Evolutionary conservation across 2,888 invertebrate genomes (phyloP).

Genomic region (Pharmacophagus antenor): DNA sequence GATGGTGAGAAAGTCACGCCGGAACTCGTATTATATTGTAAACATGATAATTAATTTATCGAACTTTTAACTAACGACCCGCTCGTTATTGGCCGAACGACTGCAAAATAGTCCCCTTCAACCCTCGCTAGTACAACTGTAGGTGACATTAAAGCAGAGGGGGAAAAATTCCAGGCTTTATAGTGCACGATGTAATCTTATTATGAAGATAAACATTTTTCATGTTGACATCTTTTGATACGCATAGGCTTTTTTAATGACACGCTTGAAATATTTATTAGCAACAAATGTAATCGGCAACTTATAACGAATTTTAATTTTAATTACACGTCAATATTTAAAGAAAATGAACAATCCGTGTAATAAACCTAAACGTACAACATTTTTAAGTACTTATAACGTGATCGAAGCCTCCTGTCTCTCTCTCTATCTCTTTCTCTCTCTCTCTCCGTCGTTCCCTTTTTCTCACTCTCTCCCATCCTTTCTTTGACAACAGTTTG

Average conservation of each 20-base stretch:
- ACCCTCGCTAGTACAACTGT: slow-evolving; percentile 20
- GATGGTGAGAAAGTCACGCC: background rate
- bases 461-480: too few relatives aligned
- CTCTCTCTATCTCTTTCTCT: too few relatives aligned
- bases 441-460: too few relatives aligned
- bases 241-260: background rate
- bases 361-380: too few relatives aligned
- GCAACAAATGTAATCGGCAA: too few relatives aligned
- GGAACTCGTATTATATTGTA: slow-evolving; percentile 1
- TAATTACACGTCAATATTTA: too few relatives aligned
- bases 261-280: too few relatives aligned
- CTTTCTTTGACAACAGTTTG: too few relatives aligned
- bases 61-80: background rate
- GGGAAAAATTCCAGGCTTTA: slow-evolving; percentile 15
- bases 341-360: too few relatives aligned
- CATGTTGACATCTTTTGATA: slow-evolving; percentile 9
- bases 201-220: slow-evolving; percentile 26
- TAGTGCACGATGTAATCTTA: slow-evolving; percentile 22
- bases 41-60: slow-evolving; percentile 4
- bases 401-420: too few relatives aligned
- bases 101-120: slow-evolving; percentile 24
- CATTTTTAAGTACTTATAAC: too few relatives aligned
- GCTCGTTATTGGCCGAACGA: slow-evolving; percentile 20
- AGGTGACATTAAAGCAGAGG: slow-evolving; percentile 10
- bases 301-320: too few relatives aligned